Evolutionary conservation across 2,888 invertebrate genomes (phyloP).

Genomic region (Tortricodes alternella): DNA sequence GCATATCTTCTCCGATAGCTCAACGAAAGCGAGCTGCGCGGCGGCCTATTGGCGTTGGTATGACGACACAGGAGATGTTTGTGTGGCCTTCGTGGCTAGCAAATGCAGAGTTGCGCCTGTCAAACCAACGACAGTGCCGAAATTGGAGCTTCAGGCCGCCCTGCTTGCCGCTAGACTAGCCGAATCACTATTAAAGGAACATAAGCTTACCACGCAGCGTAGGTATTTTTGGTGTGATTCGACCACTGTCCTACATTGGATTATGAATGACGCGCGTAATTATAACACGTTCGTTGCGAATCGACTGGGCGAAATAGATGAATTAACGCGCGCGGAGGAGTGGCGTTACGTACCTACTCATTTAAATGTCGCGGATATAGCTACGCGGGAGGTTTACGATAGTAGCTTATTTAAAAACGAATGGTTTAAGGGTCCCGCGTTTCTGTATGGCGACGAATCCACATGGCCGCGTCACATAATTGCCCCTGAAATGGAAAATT

Average conservation of each 20-base stretch:
- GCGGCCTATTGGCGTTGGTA: constrained; percentile 5
- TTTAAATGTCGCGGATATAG: background rate
- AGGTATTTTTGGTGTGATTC: constrained; percentile 2
- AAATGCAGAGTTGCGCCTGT: background rate
- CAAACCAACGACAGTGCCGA: background rate
- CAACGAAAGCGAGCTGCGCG: background rate
- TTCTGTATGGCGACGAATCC: background rate
- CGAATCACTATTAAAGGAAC: background rate
- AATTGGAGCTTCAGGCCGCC: background rate
- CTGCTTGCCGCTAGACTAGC: background rate
- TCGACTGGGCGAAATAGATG: background rate
- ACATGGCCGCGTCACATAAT: background rate
- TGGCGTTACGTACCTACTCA: background rate
- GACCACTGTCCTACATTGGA: background rate
- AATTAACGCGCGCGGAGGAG: background rate
- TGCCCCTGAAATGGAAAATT: background rate
- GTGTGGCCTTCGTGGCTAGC: background rate
- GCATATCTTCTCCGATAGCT: background rate
- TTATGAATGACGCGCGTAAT: background rate
- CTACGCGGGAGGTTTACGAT: background rate
- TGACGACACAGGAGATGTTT: background rate
- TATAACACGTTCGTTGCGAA: background rate
- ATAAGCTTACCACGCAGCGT: background rate
- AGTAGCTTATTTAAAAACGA: background rate
- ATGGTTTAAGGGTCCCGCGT: background rate